Base-by-base conservation (phyloP, 2,113 vertebrate species). In the Indicator maculatus region DNA sequence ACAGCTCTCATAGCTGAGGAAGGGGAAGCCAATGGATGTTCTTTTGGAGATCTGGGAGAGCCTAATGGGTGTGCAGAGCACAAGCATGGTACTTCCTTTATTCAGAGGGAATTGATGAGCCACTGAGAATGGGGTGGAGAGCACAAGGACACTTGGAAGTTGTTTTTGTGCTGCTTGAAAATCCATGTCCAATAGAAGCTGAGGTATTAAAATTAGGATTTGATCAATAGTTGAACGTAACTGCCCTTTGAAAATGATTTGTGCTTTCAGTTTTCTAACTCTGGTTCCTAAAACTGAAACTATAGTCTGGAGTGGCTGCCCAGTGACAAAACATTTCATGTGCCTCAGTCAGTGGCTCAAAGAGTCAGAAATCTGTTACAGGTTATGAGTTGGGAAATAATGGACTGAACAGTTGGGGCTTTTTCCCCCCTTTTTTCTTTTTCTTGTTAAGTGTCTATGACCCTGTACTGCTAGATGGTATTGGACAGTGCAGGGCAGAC, bases 1-100 rank as follows among this genome's bases (percentile, higher is more conserved):
- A 2, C 24, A 41, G 30, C 4, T 50, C 20, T 41, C 45, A 30
- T 9, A 1, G 36, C 56, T 84, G 78, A 74, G 77, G 33, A 59
- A 26, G 67, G 5, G 69, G 69, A 63, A 55, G 64, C 45, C 0
- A 2, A 3, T 58, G 16, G 47, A 13, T 44, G 2, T 21, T 8
- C 11, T 30, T 50, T 1, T 2, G 16, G 23, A 79, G 63, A 12
- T 12, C 20, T 7, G 6, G 47, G 21, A 38, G 45, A 24, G 4
- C 16, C 15, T 67, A 4, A 4, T 24, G 28, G 39, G 31, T 8
- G 5, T 5, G 18, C 18, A 56, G 39, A 21, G 36, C 45, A 18
- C 19, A 23, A 1, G 14, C 0, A 4, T 6, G 2, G 52, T 5
- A 1, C 28, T 30, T 14, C 4, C 11, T 7, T 5, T 45, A 39